Conservation (phyloP, 1,140 invertebrate species). For the Dendroctonus valens region DNA sequence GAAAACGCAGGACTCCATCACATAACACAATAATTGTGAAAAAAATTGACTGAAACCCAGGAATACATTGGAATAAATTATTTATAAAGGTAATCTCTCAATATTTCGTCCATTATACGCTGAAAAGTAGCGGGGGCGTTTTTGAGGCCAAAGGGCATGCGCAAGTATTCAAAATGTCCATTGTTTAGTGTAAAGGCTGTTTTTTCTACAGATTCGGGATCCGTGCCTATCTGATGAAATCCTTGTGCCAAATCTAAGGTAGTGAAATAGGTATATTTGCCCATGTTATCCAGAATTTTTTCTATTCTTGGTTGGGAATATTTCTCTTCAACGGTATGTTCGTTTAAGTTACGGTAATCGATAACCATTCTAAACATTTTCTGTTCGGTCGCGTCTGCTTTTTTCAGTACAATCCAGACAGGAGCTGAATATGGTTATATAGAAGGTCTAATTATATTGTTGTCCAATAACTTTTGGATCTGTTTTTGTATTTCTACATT, state of each 20-base stretch:
- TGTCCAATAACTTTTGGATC: slow-evolving; percentile 40
- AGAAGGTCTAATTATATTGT: slow-evolving; percentile 44
- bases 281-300: slow-evolving; percentile 53
- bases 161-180: slow-evolving; percentile 48
- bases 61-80: no score
- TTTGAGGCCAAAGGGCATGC: slow-evolving; percentile 52
- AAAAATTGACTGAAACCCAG: no score
- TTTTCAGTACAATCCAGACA: slow-evolving; percentile 47
- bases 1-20: no score
- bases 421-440: slow-evolving; percentile 43
- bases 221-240: slow-evolving; percentile 54
- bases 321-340: slow-evolving; percentile 50
- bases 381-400: slow-evolving; percentile 43
- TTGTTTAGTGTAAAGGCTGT: slow-evolving; percentile 52
- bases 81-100: slow-evolving; percentile 39
- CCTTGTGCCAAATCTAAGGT: slow-evolving; percentile 54
- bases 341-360: slow-evolving; percentile 51
- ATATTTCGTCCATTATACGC: slow-evolving; percentile 48
- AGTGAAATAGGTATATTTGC: slow-evolving; percentile 51
- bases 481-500: slow-evolving; percentile 44
- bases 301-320: slow-evolving; percentile 58
- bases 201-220: slow-evolving; percentile 47
- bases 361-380: slow-evolving; percentile 49
- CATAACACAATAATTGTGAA: no score
- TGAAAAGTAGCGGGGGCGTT: slow-evolving; percentile 53